Evolutionary conservation across 2,888 invertebrate species (phyloP).

Genomic region (Erebia epiphron): DNA sequence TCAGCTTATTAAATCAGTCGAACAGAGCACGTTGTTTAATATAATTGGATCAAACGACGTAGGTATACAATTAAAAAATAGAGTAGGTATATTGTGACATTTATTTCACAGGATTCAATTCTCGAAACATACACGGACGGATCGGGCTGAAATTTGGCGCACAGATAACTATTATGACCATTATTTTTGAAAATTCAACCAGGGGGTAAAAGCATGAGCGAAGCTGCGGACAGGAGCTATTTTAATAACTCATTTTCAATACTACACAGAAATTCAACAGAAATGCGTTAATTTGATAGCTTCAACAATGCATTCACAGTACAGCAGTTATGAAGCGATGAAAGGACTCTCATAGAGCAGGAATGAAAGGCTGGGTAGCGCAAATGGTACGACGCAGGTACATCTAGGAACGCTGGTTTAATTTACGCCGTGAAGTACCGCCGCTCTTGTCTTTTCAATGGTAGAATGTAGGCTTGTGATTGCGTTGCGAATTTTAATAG

Average conservation of each 20-base stretch:
- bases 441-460: constrained; percentile 20
- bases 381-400: constrained; percentile 20
- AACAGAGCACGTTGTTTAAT: no score
- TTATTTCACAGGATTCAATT: no score
- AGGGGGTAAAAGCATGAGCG: no score
- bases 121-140: no score
- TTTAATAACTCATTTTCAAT: neutral
- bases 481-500: constrained; percentile 16
- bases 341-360: constrained; percentile 13
- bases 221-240: no score
- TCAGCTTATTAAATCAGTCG: no score
- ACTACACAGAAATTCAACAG: neutral
- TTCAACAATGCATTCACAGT: constrained; percentile 12
- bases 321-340: constrained; percentile 9
- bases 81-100: no score
- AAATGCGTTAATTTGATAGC: constrained; percentile 13
- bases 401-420: constrained; percentile 21
- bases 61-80: no score
- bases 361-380: constrained; percentile 20
- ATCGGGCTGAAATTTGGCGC: no score
- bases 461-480: constrained; percentile 18
- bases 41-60: no score
- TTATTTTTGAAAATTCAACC: no score
- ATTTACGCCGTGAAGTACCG: constrained; percentile 23
- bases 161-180: no score